A percentile compares a stretch with the other conserved stretches of the same genome.
These are phyloP conservation scores for Drosophila fulvimacula DNA, from an alignment of 2,888 invertebrate species.

Conservation along the genomic window DNA sequence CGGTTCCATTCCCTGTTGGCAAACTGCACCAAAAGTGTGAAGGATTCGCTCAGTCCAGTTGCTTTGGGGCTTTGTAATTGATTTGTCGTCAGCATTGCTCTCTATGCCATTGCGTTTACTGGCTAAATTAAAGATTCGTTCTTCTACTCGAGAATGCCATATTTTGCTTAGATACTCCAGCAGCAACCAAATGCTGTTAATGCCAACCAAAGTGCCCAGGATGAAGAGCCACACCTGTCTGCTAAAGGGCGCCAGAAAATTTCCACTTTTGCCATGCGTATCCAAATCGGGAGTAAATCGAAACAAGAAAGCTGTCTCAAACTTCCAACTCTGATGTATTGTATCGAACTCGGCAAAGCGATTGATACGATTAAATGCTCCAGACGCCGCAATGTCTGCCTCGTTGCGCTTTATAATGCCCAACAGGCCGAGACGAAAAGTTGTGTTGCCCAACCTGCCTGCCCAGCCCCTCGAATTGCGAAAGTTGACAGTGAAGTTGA, in stretches of 20 bases:
- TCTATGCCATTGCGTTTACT: neutral
- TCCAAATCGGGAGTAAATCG: conserved; percentile 81
- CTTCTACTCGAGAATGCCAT: neutral
- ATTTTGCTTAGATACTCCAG: conserved; percentile 55
- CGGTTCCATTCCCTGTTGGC: conserved; percentile 82
- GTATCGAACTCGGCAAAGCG: conserved; percentile 82
- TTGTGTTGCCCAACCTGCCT: conserved; percentile 77
- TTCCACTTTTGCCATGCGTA: conserved; percentile 71
- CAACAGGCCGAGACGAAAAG: conserved; percentile 81
- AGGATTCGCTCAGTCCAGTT: conserved; percentile 58
- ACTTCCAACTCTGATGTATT: conserved; percentile 83
- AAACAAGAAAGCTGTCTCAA: conserved; percentile 82
- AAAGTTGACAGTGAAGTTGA: conserved; percentile 82
- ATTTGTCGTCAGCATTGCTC: neutral
- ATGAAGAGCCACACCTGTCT: conserved; percentile 76
- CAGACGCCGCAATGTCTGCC: conserved; percentile 82
- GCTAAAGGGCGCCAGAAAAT: conserved; percentile 82
- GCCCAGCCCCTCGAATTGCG: conserved; percentile 84
- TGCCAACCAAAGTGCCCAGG: conserved; percentile 49
- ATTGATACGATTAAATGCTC: conserved; percentile 81
- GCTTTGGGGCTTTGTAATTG: neutral
- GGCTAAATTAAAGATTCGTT: neutral
- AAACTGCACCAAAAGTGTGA: conserved; percentile 77
- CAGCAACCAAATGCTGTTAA: conserved; percentile 74
- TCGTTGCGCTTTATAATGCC: conserved; percentile 82